Conservation (phyloP, 2,888 invertebrate genomes). For the Pycnomerus fuliginosus region DNA sequence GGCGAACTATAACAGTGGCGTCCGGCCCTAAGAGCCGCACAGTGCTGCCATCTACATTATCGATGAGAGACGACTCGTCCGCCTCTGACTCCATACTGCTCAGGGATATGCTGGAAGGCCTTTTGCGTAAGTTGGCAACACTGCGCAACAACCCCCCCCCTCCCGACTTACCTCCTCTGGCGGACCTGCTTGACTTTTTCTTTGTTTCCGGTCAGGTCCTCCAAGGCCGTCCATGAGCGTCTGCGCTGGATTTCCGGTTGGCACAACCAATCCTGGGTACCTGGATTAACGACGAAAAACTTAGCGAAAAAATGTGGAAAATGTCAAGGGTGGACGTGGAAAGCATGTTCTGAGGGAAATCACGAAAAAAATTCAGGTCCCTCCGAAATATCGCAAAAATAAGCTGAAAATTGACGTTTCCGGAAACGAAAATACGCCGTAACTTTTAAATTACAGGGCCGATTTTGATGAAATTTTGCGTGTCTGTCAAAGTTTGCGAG, state of each 20-base stretch:
- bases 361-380: too few species aligned
- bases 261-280: slow-evolving; percentile 52
- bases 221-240: slow-evolving; percentile 86
- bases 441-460: too few species aligned
- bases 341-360: too few species aligned
- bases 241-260: slow-evolving; percentile 59
- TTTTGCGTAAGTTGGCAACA: not conserved
- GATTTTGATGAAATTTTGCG: too few species aligned
- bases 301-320: too few species aligned
- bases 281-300: too few species aligned
- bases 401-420: too few species aligned
- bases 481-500: too few species aligned
- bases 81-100: slow-evolving; percentile 86
- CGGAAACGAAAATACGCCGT: too few species aligned
- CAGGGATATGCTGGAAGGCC: slow-evolving; percentile 63
- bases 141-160: not conserved
- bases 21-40: slow-evolving; percentile 57
- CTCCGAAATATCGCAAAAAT: too few species aligned
- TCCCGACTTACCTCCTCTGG: slow-evolving; percentile 55
- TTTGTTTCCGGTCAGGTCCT: slow-evolving; percentile 63
- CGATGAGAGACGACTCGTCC: slow-evolving; percentile 62
- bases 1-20: slow-evolving; percentile 47
- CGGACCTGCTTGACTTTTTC: slow-evolving; percentile 55
- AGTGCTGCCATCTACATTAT: slow-evolving; percentile 58
- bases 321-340: too few species aligned